Evolutionary conservation across 92 coral and sea anemone species (phyloP).

Genomic region (Parazoanthus swiftii): DNA sequence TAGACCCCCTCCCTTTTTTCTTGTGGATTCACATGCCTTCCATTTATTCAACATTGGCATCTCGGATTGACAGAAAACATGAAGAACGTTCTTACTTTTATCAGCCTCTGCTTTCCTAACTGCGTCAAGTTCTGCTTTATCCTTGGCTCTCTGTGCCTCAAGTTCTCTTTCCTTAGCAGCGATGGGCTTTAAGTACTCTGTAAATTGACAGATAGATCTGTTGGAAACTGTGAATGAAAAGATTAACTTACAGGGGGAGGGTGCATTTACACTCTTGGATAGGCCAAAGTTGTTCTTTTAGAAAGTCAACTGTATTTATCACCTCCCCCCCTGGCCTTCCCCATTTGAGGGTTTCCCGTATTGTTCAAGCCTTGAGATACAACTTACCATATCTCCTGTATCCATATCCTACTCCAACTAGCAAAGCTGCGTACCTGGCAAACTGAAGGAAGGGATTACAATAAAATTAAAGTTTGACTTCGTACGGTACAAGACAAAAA

Average conservation of each 20-base stretch:
- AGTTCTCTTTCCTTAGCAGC: conserved; percentile 78
- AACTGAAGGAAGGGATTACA: conserved; percentile 56
- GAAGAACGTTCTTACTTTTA: conserved; percentile 51
- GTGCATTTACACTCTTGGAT: not conserved
- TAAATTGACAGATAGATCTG: not conserved
- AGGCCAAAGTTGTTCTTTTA: too few species aligned
- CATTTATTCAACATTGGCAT: not conserved
- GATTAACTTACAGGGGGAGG: not conserved
- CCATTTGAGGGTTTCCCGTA: too few species aligned
- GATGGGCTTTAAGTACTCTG: conserved; percentile 78
- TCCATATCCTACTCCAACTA: conserved; percentile 92
- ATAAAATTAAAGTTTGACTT: not conserved
- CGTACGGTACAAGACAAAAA: too few species aligned
- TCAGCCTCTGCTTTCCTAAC: conserved; percentile 74
- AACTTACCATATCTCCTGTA: conserved; percentile 92
- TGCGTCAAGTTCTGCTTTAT: conserved; percentile 77
- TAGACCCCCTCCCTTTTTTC: too few species aligned
- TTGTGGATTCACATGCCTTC: not conserved
- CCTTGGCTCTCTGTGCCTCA: conserved; percentile 78
- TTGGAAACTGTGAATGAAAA: not conserved
- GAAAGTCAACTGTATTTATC: too few species aligned
- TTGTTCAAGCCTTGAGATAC: not conserved
- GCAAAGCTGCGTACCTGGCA: conserved; percentile 92
- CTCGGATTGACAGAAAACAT: not conserved
- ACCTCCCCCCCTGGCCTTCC: too few species aligned